phyloP scores from a whole-genome alignment of 2,797 vertebrate genomes.

The Pteropus rufus region DNA sequence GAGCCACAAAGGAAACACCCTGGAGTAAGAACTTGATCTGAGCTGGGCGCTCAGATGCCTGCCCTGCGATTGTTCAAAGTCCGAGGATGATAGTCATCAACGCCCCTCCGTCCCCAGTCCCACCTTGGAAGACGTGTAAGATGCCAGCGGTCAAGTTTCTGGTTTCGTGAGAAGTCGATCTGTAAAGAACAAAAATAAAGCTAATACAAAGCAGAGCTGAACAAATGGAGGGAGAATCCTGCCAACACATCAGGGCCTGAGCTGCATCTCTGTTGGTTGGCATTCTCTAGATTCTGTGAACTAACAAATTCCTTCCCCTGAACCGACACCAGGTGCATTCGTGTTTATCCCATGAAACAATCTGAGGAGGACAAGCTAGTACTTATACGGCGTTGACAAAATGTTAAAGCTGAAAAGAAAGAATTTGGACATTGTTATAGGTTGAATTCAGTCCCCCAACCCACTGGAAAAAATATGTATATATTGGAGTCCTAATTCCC shows the following conservation, averaged over 20 bases:
- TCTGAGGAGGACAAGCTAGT: neutral
- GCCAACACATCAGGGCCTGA: neutral
- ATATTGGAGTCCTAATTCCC: neutral
- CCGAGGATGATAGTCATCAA: neutral
- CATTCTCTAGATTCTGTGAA: neutral
- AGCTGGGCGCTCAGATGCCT: neutral
- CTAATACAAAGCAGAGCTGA: neutral
- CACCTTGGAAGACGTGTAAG: neutral
- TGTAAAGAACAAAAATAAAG: neutral
- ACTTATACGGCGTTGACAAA: neutral
- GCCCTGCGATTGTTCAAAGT: neutral
- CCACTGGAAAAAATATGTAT: too few species aligned
- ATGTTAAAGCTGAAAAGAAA: neutral
- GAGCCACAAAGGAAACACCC: neutral
- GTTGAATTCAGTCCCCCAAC: neutral
- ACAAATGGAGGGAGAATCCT: neutral
- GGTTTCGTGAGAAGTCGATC: neutral
- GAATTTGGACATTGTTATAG: neutral
- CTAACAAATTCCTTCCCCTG: neutral
- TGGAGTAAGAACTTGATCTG: neutral
- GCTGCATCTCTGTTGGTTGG: neutral
- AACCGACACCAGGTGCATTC: neutral
- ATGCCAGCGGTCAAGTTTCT: neutral
- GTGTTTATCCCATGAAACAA: neutral
- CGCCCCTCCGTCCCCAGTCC: accelerated